These are phyloP conservation scores for Amiota communis DNA, from an alignment of 2,888 invertebrate species.

Conservation along the genomic window DNA sequence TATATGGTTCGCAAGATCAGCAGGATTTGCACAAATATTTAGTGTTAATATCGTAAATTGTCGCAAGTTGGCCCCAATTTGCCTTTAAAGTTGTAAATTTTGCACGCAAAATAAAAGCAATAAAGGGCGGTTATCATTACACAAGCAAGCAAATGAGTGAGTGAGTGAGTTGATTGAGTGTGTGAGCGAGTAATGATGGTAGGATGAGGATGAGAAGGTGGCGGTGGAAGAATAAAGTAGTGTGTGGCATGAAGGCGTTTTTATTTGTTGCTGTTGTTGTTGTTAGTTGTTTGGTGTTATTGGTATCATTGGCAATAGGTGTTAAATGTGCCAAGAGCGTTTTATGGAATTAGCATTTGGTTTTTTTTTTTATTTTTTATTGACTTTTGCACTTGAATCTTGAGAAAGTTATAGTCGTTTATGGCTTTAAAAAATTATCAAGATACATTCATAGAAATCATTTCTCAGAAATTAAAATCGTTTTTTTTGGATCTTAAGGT, in stretches of 20 bases:
- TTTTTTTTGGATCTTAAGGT: too few relatives aligned
- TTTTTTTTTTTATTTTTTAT: too few relatives aligned
- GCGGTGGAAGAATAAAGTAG: conserved; percentile 48
- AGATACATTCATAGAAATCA: too few relatives aligned
- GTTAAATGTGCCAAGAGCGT: background rate
- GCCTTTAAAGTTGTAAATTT: conserved; percentile 63
- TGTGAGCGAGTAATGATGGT: background rate
- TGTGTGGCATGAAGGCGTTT: conserved; percentile 41
- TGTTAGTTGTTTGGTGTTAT: background rate
- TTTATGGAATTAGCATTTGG: background rate
- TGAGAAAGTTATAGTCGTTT: too few relatives aligned
- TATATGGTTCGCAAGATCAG: conserved; percentile 8
- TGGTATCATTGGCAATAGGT: background rate
- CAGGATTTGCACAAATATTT: conserved; percentile 62
- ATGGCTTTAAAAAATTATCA: too few relatives aligned
- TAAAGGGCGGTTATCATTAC: conserved; percentile 22
- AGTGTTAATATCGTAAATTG: conserved; percentile 70
- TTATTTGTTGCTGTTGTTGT: conserved; percentile 5
- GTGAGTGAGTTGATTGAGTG: conserved; percentile 2
- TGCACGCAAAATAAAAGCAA: conserved; percentile 47
- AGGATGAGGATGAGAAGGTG: conserved; percentile 47
- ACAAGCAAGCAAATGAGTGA: conserved; percentile 15
- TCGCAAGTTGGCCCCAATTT: conserved; percentile 69
- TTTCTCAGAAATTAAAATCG: too few relatives aligned
- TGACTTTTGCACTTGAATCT: too few relatives aligned